Evolutionary conservation across 2,113 vertebrate species (phyloP).

Genomic region (Pithys albifrons): DNA sequence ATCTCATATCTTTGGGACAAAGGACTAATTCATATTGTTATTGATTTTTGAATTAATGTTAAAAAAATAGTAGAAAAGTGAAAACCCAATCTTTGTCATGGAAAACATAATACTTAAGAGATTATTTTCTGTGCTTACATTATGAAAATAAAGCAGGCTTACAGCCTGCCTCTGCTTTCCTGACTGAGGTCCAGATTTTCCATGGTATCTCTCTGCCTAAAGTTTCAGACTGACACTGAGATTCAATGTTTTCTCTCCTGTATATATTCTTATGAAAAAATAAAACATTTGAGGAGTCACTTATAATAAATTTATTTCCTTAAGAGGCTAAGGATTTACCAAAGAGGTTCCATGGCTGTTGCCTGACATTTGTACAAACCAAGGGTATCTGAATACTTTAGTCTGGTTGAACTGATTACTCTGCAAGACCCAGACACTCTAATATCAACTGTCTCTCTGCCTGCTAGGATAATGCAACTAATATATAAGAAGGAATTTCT

Average conservation of each 20-base stretch:
- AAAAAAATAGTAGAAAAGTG: background rate
- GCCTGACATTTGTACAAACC: background rate
- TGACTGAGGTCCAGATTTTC: background rate
- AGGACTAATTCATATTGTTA: background rate
- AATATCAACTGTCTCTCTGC: background rate
- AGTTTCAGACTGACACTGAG: background rate
- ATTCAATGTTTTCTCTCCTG: background rate
- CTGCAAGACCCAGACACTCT: background rate
- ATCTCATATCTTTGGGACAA: background rate
- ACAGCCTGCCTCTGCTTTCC: background rate
- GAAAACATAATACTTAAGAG: background rate
- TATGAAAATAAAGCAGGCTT: background rate
- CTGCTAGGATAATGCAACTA: background rate
- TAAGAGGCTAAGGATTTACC: background rate
- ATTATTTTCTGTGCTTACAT: background rate
- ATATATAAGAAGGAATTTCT: background rate
- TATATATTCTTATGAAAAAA: background rate
- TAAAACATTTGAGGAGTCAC: background rate
- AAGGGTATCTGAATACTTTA: background rate
- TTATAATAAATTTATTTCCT: background rate
- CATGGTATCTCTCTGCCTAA: background rate
- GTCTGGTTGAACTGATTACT: background rate
- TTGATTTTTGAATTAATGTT: background rate
- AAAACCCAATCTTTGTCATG: background rate
- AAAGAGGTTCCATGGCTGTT: background rate